These are phyloP conservation scores for Lipophrys pholis DNA, from an alignment of 2,113 vertebrate species.

Conservation along the genomic window DNA sequence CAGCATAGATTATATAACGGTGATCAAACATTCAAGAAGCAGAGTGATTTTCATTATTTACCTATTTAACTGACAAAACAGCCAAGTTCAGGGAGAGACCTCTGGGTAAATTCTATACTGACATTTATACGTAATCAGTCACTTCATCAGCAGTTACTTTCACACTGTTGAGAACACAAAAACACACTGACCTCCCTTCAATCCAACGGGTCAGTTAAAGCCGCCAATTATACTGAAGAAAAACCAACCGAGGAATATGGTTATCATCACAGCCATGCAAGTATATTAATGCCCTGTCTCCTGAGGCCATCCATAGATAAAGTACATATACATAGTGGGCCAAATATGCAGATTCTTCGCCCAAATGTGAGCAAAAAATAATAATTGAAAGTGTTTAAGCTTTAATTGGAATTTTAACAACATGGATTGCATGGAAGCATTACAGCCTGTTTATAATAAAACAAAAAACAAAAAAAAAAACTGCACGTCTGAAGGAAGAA, in stretches of 20 bases:
- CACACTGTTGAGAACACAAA: neutral
- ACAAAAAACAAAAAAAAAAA: neutral
- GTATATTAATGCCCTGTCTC: neutral
- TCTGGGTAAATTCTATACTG: too few relatives aligned
- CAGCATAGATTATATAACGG: too few relatives aligned
- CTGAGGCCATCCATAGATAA: neutral
- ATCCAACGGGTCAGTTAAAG: neutral
- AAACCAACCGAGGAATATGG: neutral
- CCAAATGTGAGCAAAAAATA: neutral
- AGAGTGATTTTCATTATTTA: too few relatives aligned
- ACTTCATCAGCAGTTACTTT: neutral
- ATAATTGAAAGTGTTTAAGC: neutral
- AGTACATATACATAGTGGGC: neutral
- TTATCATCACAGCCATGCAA: neutral
- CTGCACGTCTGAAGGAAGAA: neutral
- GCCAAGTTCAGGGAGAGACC: too few relatives aligned
- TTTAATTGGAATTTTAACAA: neutral
- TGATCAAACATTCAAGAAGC: too few relatives aligned
- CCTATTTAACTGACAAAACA: too few relatives aligned
- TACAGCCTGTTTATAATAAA: neutral
- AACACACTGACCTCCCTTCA: neutral
- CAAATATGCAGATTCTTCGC: neutral
- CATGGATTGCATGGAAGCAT: neutral
- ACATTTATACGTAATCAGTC: too few relatives aligned
- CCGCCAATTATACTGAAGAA: neutral